A percentile compares a stretch with the other conserved stretches of the same genome.
These are phyloP conservation scores for Paracyclopina nana DNA, from an alignment of 1,140 invertebrate species.

Conservation along the genomic window DNA sequence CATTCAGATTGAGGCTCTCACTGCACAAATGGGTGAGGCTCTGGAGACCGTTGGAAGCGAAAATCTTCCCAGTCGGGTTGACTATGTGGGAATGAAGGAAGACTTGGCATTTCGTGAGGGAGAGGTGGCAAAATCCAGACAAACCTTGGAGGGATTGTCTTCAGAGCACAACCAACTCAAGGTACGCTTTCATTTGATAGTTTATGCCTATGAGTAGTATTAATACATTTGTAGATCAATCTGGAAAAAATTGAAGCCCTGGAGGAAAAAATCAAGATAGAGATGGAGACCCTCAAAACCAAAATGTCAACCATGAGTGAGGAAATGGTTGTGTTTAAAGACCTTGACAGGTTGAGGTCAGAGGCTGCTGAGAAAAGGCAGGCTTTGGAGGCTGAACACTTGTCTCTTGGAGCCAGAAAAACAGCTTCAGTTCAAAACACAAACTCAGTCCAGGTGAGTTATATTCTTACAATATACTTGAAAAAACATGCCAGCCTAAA, in stretches of 20 bases:
- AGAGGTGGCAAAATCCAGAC: conserved; percentile 34
- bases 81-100: conserved; percentile 31
- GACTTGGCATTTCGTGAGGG: conserved; percentile 36
- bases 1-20: background rate
- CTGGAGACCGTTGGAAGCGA: conserved; percentile 30
- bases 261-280: conserved; percentile 34
- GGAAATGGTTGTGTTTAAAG: conserved; percentile 30
- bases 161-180: conserved; percentile 33
- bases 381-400: conserved; percentile 28
- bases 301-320: conserved; percentile 31
- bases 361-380: conserved; percentile 30
- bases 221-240: background rate
- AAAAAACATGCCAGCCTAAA: too few relatives aligned
- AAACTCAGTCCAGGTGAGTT: too few relatives aligned
- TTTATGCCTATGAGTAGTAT: background rate
- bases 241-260: conserved; percentile 27
- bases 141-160: conserved; percentile 31
- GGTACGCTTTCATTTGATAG: conserved; percentile 30
- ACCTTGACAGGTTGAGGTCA: conserved; percentile 29
- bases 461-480: too few relatives aligned
- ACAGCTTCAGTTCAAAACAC: too few relatives aligned
- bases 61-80: conserved; percentile 30
- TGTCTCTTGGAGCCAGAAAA: too few relatives aligned
- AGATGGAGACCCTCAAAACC: conserved; percentile 29
- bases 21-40: conserved; percentile 22